Percentiles rank a stretch among this genome's conserved stretches.
Conservation (phyloP, 2,888 invertebrate species). For the Euzetes globulus region DNA sequence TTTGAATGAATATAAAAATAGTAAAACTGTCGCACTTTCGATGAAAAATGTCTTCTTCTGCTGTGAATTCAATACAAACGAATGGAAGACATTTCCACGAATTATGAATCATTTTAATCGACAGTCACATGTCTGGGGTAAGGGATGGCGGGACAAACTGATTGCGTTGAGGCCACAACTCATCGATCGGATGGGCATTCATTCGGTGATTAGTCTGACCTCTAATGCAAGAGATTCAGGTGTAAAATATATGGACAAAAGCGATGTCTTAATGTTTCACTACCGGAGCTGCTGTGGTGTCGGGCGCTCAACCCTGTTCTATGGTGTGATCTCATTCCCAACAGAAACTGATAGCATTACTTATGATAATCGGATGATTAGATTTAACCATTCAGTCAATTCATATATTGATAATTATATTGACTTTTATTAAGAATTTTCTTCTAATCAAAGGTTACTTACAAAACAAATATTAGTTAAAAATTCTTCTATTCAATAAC, state of each 20-base stretch:
- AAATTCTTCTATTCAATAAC: too few species aligned
- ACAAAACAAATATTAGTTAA: too few species aligned
- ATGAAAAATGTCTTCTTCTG: background rate
- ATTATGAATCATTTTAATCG: background rate
- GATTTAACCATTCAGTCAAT: background rate
- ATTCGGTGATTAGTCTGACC: background rate
- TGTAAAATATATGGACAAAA: background rate
- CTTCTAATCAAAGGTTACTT: too few species aligned
- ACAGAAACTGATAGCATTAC: background rate
- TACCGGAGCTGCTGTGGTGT: conserved; percentile 8
- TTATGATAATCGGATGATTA: background rate
- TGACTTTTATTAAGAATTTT: background rate
- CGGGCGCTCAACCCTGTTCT: background rate
- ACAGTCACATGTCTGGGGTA: background rate
- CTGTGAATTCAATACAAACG: conserved; percentile 11
- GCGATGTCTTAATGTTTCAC: background rate
- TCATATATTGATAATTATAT: background rate
- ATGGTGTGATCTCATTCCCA: background rate
- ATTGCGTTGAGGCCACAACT: background rate
- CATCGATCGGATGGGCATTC: background rate
- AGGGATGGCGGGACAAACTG: background rate
- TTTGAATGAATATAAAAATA: background rate
- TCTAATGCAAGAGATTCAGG: background rate
- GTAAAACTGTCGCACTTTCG: background rate
- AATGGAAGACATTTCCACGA: background rate